Percentiles rank a stretch among this genome's conserved stretches.
Evolutionary conservation across 2,888 invertebrate genomes (phyloP).

Genomic region (Leptinotarsa juncta): DNA sequence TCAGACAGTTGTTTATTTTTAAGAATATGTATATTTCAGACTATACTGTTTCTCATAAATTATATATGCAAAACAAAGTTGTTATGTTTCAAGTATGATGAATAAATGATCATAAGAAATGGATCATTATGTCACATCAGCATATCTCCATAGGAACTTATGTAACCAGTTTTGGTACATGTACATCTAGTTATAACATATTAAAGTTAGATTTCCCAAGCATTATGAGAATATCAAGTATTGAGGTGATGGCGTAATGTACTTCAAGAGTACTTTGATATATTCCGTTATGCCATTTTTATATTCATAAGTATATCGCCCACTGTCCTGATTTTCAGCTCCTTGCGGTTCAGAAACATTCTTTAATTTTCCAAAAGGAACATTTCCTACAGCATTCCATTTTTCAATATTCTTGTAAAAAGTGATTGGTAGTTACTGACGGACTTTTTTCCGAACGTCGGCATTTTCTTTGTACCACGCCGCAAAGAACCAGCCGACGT

Average conservation of each 20-base stretch:
- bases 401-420: no score
- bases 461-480: no score
- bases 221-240: slow-evolving; percentile 6
- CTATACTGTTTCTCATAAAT: no score
- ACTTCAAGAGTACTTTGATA: neutral
- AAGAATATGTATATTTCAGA: no score
- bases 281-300: neutral
- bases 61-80: no score
- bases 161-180: slow-evolving; percentile 3
- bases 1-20: no score
- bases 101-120: neutral
- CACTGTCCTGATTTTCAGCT: neutral
- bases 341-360: neutral
- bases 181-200: neutral
- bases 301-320: neutral
- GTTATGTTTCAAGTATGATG: neutral
- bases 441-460: no score
- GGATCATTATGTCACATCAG: neutral
- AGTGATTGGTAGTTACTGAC: no score
- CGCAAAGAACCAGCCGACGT: no score
- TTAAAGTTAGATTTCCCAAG: neutral
- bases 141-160: neutral
- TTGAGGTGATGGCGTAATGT: neutral
- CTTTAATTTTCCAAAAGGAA: no score
- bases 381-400: no score